phyloP scores from a whole-genome alignment of 2,888 invertebrate genomes.

The Cerastis leucographa region DNA sequence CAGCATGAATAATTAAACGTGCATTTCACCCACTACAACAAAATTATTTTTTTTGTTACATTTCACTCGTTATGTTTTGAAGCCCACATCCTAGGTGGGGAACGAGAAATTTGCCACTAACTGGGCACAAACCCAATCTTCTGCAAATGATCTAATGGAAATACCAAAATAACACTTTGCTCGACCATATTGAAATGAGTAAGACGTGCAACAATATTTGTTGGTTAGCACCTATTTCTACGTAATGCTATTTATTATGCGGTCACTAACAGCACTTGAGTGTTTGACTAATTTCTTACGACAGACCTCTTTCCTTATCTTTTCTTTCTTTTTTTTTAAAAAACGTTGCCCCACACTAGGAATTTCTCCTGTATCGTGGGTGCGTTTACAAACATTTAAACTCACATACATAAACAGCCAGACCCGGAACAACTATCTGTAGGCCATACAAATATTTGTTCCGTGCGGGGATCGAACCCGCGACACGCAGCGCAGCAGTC shows the following conservation, averaged over 20 bases:
- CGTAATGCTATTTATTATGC: background rate
- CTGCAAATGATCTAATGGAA: background rate
- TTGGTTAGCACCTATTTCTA: background rate
- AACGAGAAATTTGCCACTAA: background rate
- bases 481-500: too few relatives aligned
- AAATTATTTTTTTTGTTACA: background rate
- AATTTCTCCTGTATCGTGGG: too few relatives aligned
- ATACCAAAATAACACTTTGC: background rate
- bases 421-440: too few relatives aligned
- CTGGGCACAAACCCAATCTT: background rate
- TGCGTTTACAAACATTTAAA: too few relatives aligned
- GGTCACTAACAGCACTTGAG: conserved; percentile 17
- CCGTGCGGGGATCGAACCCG: too few relatives aligned
- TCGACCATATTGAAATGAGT: background rate
- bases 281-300: conserved; percentile 14
- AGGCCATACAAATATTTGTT: too few relatives aligned
- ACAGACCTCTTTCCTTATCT: background rate
- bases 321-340: too few relatives aligned
- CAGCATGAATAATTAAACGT: background rate
- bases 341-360: too few relatives aligned
- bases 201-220: background rate
- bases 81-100: background rate
- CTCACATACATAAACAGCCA: too few relatives aligned
- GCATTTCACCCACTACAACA: background rate
- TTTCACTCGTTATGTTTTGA: background rate